phyloP scores from a whole-genome alignment of 2,113 vertebrate genomes.

The Natator depressus region DNA sequence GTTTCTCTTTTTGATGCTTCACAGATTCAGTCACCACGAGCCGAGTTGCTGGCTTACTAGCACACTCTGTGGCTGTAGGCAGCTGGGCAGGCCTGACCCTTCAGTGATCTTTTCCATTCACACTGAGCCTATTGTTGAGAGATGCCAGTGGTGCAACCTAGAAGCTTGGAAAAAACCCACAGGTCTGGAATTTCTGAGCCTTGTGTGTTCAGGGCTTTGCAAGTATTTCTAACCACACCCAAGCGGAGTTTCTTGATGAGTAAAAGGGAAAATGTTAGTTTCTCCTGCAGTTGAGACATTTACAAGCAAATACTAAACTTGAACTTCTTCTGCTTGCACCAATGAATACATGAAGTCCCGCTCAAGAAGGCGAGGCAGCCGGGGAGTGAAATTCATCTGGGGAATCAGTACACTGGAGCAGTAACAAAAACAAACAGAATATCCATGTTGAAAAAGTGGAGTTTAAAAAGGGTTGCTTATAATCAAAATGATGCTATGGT shows the following conservation, averaged over 20 bases:
- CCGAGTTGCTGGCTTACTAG: background rate
- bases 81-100: background rate
- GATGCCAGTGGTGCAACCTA: constrained; percentile 1
- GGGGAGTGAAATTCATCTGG: background rate
- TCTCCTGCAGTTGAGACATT: constrained; percentile 9
- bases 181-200: background rate
- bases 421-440: background rate
- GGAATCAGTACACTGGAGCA: background rate
- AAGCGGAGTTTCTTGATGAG: background rate
- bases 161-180: background rate
- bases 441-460: background rate
- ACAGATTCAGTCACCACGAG: background rate
- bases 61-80: background rate
- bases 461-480: background rate
- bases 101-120: background rate
- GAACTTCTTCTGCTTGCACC: background rate
- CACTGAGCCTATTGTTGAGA: background rate
- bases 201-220: background rate
- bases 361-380: background rate
- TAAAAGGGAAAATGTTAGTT: constrained; percentile 35
- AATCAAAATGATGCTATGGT: background rate
- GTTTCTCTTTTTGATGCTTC: background rate
- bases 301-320: background rate
- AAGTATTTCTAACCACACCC: constrained; percentile 34
- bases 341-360: background rate